Percentiles rank a stretch among this genome's conserved stretches.
Conservation (phyloP, 2,797 vertebrate genomes). For the Aphelocoma californica region DNA sequence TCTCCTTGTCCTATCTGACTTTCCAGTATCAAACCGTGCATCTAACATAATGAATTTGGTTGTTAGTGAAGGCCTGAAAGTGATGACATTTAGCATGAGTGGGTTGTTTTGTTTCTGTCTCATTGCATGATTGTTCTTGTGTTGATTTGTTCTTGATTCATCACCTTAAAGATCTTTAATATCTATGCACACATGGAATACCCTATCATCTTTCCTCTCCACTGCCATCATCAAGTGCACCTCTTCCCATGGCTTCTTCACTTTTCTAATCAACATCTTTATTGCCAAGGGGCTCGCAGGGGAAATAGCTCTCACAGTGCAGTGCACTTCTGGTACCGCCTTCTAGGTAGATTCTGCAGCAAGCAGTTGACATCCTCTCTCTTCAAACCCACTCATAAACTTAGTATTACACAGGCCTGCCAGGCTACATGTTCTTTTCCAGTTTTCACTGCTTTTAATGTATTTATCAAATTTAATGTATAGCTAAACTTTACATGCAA, state of each 20-base stretch:
- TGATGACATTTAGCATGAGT: slow-evolving; percentile 29
- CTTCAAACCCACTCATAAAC: background rate
- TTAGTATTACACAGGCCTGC: background rate
- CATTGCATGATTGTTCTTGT: background rate
- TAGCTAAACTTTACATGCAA: background rate
- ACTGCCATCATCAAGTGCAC: background rate
- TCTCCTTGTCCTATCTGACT: background rate
- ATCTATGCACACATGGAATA: background rate
- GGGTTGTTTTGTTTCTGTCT: slow-evolving; percentile 29
- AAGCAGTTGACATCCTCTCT: background rate
- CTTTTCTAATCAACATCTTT: slow-evolving; percentile 3
- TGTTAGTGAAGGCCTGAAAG: slow-evolving; percentile 1
- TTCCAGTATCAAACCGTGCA: background rate
- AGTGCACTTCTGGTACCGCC: background rate
- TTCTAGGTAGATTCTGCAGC: background rate
- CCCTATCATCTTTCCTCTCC: background rate
- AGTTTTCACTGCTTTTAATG: background rate
- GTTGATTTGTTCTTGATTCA: slow-evolving; percentile 18
- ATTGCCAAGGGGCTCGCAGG: background rate
- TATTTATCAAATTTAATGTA: background rate
- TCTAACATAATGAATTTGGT: background rate
- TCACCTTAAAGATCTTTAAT: background rate
- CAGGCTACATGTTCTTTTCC: background rate
- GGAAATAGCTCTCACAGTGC: background rate
- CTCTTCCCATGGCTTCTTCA: background rate